A percentile compares a stretch with the other conserved stretches of the same genome.
These are phyloP conservation scores for Dermolepida albohirtum DNA, from an alignment of 2,888 invertebrate species.

Conservation along the genomic window DNA sequence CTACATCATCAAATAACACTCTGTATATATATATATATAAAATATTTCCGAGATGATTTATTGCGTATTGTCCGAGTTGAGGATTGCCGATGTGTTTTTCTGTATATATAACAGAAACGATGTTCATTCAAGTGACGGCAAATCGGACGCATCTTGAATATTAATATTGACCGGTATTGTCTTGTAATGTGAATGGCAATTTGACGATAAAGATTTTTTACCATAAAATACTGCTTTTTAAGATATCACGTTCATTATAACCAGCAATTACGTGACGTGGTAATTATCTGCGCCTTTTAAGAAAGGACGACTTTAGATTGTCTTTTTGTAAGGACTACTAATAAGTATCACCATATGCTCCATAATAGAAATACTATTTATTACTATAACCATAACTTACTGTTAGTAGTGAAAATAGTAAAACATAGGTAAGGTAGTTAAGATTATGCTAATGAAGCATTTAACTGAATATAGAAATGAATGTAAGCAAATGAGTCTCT, in stretches of 20 bases:
- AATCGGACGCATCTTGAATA: conserved; percentile 23
- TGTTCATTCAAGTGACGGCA: background rate
- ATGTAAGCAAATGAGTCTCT: too few relatives aligned
- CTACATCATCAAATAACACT: background rate
- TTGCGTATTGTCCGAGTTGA: conserved; percentile 29
- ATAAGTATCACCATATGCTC: too few relatives aligned
- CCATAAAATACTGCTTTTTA: conserved; percentile 6
- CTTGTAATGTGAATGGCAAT: conserved; percentile 28
- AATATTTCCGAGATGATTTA: conserved; percentile 31
- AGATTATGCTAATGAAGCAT: too few relatives aligned
- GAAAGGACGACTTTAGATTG: background rate
- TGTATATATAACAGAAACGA: conserved; percentile 20
- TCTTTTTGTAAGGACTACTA: too few relatives aligned
- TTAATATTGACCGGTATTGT: conserved; percentile 36
- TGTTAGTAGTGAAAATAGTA: too few relatives aligned
- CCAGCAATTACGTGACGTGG: conserved; percentile 8
- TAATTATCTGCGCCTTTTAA: background rate
- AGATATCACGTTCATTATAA: conserved; percentile 24
- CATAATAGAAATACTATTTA: too few relatives aligned
- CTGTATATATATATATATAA: conserved; percentile 4
- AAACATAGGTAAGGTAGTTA: too few relatives aligned
- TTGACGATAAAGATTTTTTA: conserved; percentile 20
- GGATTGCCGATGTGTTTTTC: conserved; percentile 20
- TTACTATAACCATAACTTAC: too few relatives aligned
- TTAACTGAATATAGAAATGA: too few relatives aligned